These are phyloP conservation scores for Mola mola DNA, from an alignment of 2,113 vertebrate species.

Conservation along the genomic window DNA sequence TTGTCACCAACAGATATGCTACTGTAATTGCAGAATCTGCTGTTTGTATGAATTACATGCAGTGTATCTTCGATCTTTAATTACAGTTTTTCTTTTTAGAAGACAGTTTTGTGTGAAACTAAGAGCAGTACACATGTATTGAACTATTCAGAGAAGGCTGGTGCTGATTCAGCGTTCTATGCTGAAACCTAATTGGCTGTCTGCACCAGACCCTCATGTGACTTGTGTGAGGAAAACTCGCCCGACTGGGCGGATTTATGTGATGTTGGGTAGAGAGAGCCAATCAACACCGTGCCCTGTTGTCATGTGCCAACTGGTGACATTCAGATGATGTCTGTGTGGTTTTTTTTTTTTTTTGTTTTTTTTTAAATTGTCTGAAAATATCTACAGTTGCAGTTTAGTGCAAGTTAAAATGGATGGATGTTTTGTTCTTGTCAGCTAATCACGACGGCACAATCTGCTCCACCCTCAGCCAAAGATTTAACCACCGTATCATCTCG, in stretches of 20 bases:
- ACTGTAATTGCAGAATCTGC: not conserved
- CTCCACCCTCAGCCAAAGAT: not conserved
- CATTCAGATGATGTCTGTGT: too few relatives aligned
- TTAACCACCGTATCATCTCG: not conserved
- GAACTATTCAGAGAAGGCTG: too few relatives aligned
- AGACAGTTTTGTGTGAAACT: too few relatives aligned
- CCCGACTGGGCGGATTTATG: conserved; percentile 8
- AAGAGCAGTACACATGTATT: too few relatives aligned
- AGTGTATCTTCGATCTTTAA: too few relatives aligned
- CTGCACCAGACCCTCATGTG: not conserved
- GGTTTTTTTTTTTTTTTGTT: too few relatives aligned
- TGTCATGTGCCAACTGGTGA: not conserved
- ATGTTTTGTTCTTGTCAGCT: too few relatives aligned
- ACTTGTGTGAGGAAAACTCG: not conserved
- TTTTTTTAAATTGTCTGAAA: not conserved
- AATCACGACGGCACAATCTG: conserved; percentile 5
- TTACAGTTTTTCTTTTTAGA: too few relatives aligned
- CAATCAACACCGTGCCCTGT: conserved; percentile 3
- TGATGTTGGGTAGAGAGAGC: conserved; percentile 7
- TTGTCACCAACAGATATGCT: not conserved
- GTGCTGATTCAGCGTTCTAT: too few relatives aligned
- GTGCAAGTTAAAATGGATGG: not conserved
- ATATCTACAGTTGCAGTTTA: not conserved
- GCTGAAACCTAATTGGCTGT: not conserved
- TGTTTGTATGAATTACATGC: conserved; percentile 8